phyloP scores from a whole-genome alignment of 2,113 vertebrate genomes.

The Chloroceryle aenea region DNA sequence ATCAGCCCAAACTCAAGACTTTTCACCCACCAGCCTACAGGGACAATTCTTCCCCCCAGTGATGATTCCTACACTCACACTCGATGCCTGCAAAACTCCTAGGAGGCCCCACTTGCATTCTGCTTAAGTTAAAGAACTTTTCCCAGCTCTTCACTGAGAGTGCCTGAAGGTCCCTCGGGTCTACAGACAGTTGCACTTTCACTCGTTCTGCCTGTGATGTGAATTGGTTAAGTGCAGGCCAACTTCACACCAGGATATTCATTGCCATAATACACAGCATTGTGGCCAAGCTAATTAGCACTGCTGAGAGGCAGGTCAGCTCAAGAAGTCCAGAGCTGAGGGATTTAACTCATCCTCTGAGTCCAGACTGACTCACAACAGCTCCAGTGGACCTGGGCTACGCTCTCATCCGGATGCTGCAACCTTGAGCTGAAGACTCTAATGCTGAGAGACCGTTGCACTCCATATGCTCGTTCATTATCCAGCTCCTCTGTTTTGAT shows the following conservation, averaged over 20 bases:
- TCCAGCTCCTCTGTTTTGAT: constrained; percentile 59
- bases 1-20: not conserved
- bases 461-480: constrained; percentile 64
- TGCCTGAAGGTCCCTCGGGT: not conserved
- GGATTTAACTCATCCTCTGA: not conserved
- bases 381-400: not conserved
- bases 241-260: not conserved
- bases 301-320: not conserved
- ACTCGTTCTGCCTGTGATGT: not conserved
- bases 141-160: not conserved
- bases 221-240: not conserved
- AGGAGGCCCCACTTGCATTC: not conserved
- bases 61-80: not conserved
- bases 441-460: constrained; percentile 21
- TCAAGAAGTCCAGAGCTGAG: not conserved
- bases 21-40: not conserved
- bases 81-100: not conserved
- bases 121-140: not conserved
- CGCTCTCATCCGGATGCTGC: not conserved
- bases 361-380: not conserved
- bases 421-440: constrained; percentile 46
- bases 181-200: not conserved
- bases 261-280: not conserved
- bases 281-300: not conserved
- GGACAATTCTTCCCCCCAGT: not conserved